Conservation (phyloP, 1,140 invertebrate species). For the Steinernema feltiae region DNA sequence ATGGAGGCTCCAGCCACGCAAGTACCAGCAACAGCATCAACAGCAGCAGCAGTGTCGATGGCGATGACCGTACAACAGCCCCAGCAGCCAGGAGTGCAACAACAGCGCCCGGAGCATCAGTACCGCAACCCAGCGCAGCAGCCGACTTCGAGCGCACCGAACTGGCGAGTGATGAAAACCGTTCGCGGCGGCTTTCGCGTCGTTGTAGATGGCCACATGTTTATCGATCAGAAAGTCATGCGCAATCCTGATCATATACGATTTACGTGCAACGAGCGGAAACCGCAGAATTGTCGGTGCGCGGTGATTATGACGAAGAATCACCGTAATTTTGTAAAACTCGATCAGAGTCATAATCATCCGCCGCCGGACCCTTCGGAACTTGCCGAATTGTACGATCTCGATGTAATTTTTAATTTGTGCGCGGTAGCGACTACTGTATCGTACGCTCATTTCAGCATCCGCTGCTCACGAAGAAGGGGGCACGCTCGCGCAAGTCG, state of each 20-base stretch:
- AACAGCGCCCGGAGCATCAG: too few species aligned
- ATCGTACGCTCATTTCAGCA: not conserved
- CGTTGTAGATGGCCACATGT: not conserved
- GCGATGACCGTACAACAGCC: too few species aligned
- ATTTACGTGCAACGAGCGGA: not conserved
- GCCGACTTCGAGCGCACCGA: not conserved
- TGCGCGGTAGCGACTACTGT: not conserved
- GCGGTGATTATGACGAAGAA: not conserved
- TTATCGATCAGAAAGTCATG: constrained; percentile 2
- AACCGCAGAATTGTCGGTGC: not conserved
- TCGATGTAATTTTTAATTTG: not conserved
- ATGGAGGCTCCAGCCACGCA: too few species aligned
- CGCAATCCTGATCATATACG: not conserved
- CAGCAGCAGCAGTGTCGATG: too few species aligned
- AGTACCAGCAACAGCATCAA: too few species aligned
- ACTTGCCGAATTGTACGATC: not conserved
- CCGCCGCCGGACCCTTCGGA: not conserved
- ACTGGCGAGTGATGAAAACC: constrained; percentile 10
- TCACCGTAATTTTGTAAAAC: not conserved
- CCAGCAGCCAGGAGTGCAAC: too few species aligned
- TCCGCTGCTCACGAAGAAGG: too few species aligned
- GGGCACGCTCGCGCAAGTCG: not conserved
- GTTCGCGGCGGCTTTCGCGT: not conserved
- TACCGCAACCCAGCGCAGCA: too few species aligned
- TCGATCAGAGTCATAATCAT: not conserved